Evolutionary conservation across 1,140 invertebrate species (phyloP).

Genomic region (Diorhabda sublineata): DNA sequence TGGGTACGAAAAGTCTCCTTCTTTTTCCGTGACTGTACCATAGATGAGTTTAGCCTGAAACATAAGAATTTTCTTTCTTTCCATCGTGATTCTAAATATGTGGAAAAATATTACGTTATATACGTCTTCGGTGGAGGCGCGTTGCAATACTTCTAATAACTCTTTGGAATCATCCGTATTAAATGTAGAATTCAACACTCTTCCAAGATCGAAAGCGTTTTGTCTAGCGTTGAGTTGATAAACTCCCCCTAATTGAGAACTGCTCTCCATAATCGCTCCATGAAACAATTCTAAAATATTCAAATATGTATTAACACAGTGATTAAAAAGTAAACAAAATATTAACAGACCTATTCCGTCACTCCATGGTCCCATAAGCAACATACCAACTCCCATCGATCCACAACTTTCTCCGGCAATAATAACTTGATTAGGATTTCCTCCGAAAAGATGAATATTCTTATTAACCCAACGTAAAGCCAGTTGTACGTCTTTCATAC

Average conservation of each 20-base stretch:
- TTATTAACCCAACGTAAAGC: constrained; percentile 33
- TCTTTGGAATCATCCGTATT: background rate
- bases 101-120: background rate
- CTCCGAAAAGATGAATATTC: constrained; percentile 32
- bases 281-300: background rate
- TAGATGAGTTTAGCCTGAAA: background rate
- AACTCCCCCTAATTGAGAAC: background rate
- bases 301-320: background rate
- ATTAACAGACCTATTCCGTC: background rate
- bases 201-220: background rate
- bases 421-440: constrained; percentile 47
- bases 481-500: constrained; percentile 32
- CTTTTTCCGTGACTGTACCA: background rate
- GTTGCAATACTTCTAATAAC: background rate
- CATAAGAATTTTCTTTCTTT: background rate
- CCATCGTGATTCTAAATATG: background rate
- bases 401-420: constrained; percentile 46
- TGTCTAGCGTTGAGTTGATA: background rate
- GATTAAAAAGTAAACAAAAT: background rate
- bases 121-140: background rate
- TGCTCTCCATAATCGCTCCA: constrained; percentile 8
- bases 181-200: background rate
- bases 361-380: background rate
- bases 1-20: background rate
- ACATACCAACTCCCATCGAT: background rate